Evolutionary conservation across 2,797 vertebrate genomes (phyloP).

Genomic region (Gobionotothen gibberifrons): DNA sequence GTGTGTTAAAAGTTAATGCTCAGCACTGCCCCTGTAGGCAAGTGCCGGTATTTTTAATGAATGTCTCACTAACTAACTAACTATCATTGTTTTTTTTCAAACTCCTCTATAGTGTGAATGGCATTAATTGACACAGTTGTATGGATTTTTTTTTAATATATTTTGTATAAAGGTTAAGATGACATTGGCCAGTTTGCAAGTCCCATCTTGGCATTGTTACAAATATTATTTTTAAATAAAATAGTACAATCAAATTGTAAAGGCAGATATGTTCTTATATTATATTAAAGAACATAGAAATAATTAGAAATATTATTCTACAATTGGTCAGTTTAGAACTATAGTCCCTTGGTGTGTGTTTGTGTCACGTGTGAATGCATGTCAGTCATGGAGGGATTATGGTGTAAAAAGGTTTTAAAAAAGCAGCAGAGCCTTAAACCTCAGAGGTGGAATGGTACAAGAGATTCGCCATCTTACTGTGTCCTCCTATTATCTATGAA

Average conservation of each 20-base stretch:
- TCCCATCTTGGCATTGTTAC: not conserved
- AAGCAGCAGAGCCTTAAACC: not conserved
- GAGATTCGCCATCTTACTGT: constrained; percentile 4
- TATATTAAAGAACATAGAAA: not conserved
- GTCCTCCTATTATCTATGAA: constrained; percentile 40
- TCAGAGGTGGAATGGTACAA: constrained; percentile 15
- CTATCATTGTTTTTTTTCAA: not conserved
- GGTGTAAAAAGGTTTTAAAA: constrained; percentile 7
- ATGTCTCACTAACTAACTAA: too few relatives aligned
- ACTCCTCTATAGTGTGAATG: not conserved
- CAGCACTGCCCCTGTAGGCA: not conserved
- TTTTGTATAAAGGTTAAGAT: too few relatives aligned
- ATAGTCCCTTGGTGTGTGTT: not conserved
- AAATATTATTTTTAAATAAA: too few relatives aligned
- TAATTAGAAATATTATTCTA: not conserved
- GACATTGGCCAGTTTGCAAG: not conserved
- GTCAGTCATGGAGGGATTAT: not conserved
- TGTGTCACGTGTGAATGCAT: not conserved
- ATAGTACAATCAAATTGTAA: not conserved
- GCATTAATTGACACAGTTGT: not conserved
- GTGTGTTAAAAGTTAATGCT: not conserved
- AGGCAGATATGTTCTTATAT: too few relatives aligned
- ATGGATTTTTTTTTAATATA: too few relatives aligned
- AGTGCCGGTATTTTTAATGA: not conserved
- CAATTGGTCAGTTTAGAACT: not conserved